These are phyloP conservation scores for Orchestes rusci DNA, from an alignment of 2,888 invertebrate species.

Conservation along the genomic window DNA sequence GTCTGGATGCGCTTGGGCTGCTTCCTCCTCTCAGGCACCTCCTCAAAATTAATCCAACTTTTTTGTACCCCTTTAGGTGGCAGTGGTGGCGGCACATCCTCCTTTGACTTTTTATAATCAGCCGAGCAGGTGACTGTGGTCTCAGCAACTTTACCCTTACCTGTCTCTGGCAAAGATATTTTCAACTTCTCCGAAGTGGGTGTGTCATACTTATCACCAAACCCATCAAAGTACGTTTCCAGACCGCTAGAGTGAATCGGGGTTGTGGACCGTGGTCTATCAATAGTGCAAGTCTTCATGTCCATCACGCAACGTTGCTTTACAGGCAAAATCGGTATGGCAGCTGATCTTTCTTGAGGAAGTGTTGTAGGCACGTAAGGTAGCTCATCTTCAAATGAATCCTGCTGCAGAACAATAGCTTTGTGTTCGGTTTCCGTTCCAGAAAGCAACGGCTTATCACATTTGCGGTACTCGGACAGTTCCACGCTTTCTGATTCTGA, in stretches of 20 bases:
- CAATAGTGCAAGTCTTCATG: conserved; percentile 62
- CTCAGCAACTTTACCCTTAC: conserved; percentile 1
- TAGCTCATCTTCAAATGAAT: conserved; percentile 76
- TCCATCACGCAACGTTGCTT: conserved; percentile 58
- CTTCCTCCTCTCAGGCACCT: conserved; percentile 75
- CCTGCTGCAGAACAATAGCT: conserved; percentile 68
- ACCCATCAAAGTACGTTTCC: conserved; percentile 59
- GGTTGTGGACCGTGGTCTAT: conserved; percentile 66
- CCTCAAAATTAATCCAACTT: conserved; percentile 83
- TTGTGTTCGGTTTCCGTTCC: conserved; percentile 65
- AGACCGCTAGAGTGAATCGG: conserved; percentile 65
- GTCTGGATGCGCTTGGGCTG: conserved; percentile 78
- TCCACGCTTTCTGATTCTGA: conserved; percentile 68
- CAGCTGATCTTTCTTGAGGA: conserved; percentile 76
- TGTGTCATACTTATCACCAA: conserved; percentile 29
- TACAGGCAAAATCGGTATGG: conserved; percentile 73
- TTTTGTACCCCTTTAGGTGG: conserved; percentile 43
- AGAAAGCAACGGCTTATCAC: conserved; percentile 39
- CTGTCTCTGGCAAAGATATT: conserved; percentile 9
- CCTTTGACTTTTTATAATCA: conserved; percentile 15
- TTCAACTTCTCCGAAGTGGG: conserved; percentile 25
- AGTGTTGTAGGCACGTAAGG: conserved; percentile 87
- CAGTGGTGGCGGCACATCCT: conserved; percentile 44
- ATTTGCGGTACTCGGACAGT: conserved; percentile 45
- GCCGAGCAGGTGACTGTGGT: conserved; percentile 7